Percentiles rank a stretch among this genome's conserved stretches.
These are phyloP conservation scores for Dynastes tityus DNA, from an alignment of 2,888 invertebrate species.

Conservation along the genomic window DNA sequence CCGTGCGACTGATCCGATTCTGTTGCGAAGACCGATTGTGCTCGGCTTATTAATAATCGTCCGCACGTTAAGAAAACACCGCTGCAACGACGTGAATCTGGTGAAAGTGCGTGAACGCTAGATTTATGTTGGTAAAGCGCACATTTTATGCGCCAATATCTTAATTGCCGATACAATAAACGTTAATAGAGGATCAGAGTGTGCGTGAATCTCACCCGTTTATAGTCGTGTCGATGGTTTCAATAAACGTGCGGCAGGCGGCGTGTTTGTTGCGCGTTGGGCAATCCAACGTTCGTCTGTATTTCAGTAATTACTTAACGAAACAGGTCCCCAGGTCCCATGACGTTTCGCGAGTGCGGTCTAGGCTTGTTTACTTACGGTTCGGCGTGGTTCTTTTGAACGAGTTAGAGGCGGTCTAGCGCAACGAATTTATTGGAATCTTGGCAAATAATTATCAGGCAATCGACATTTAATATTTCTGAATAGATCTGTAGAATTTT, in stretches of 20 bases:
- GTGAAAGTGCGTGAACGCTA: constrained; percentile 11
- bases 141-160: neutral
- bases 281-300: too few relatives aligned
- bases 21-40: too few relatives aligned
- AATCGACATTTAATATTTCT: neutral
- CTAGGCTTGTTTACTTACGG: too few relatives aligned
- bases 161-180: constrained; percentile 8
- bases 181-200: constrained; percentile 7
- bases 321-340: neutral
- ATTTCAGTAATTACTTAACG: neutral
- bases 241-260: too few relatives aligned
- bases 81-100: neutral
- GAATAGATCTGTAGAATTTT: too few relatives aligned
- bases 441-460: neutral
- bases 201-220: neutral
- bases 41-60: neutral
- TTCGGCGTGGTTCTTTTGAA: too few relatives aligned
- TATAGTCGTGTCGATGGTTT: too few relatives aligned
- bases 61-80: too few relatives aligned
- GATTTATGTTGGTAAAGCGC: neutral
- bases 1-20: too few relatives aligned
- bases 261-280: too few relatives aligned
- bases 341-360: neutral
- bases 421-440: constrained; percentile 28
- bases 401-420: neutral